Base-by-base conservation (phyloP, 2,113 vertebrate genomes). In the Neomonachus schauinslandi region DNA sequence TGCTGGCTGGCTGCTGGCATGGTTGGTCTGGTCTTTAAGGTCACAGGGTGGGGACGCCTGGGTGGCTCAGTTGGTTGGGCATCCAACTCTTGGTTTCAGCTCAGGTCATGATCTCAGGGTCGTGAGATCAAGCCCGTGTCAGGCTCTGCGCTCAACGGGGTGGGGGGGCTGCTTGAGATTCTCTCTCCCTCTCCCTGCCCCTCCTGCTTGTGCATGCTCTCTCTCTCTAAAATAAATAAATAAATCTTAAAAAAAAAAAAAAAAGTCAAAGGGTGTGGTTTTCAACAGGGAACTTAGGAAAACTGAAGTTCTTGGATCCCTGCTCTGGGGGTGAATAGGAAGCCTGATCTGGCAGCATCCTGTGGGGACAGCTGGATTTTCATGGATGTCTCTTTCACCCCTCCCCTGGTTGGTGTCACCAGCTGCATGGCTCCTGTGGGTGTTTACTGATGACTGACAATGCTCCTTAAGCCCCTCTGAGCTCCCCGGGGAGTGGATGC, bases 361-460 rank as follows among this genome's bases (percentile, higher is more conserved):
- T 16, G 63, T 31, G n/a, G 22, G n/a, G 51, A 28, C 2, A 5
- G 8, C 14, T 7, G 33, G n/a, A 10, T 42, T 69, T 63, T 19
- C 21, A 5, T 0, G 5, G 53, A 42, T 10, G 2, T 19, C 19
- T 79, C 61, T 21, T 13, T 1, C 0, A 0, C 4, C 5, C 59
- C 8, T 46, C 55, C n/a, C 22, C 84, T 0, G 21, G 33, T 21
- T 79, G 46, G 22, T 2, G 4, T 61, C 36, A 51, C 33, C 84
- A 19, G 63, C 12, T 67, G 22, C 0, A 0, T 18, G 2, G 31
- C 42, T 65, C 21, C 49, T 21, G 31, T 51, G n/a, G 31, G 15
- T 5, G 18, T 69, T 61, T 49, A 13, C 79, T 11, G 31, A 3
- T 8, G 21, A 33, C 2, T 11, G 42, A 33, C 7, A 4, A 12